Percentiles rank a stretch among this genome's conserved stretches.
Conservation (phyloP, 1,140 invertebrate genomes). For the Drosophila baimaii region DNA sequence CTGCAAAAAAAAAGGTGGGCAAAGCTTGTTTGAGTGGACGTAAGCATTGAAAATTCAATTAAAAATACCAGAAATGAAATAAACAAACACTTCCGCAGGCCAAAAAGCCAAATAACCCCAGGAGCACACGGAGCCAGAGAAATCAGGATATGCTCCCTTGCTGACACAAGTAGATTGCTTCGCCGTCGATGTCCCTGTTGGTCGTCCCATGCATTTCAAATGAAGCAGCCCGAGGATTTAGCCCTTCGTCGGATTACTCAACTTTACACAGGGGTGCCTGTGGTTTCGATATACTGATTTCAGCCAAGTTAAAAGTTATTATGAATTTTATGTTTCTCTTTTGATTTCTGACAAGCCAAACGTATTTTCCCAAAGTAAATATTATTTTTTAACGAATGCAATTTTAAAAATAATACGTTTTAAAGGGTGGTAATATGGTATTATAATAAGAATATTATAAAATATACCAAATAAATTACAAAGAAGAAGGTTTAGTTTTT, state of each 20-base stretch:
- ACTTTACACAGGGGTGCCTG: slow-evolving; percentile 53
- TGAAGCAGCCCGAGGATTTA: slow-evolving; percentile 45
- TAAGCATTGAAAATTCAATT: slow-evolving; percentile 73
- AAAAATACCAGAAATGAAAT: slow-evolving; percentile 81
- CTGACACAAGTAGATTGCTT: slow-evolving; percentile 68
- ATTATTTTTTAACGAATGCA: not conserved
- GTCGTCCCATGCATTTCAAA: slow-evolving; percentile 69
- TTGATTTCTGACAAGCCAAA: no score
- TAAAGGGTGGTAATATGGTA: no score
- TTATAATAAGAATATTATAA: no score
- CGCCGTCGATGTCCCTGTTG: slow-evolving; percentile 30
- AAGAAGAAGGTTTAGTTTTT: no score
- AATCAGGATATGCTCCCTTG: slow-evolving; percentile 59
- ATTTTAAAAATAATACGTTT: not conserved
- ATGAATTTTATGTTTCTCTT: no score
- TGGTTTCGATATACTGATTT: not conserved
- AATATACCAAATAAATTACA: no score
- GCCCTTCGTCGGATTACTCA: slow-evolving; percentile 22
- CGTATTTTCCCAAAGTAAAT: no score
- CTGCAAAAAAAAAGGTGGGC: slow-evolving; percentile 85
- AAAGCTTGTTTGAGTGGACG: slow-evolving; percentile 40
- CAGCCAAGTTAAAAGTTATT: not conserved
- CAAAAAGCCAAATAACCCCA: slow-evolving; percentile 58
- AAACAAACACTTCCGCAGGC: slow-evolving; percentile 73
- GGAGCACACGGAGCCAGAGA: slow-evolving; percentile 22